Conservation (phyloP, 1,140 invertebrate genomes). For the Leguminivora glycinivorella region DNA sequence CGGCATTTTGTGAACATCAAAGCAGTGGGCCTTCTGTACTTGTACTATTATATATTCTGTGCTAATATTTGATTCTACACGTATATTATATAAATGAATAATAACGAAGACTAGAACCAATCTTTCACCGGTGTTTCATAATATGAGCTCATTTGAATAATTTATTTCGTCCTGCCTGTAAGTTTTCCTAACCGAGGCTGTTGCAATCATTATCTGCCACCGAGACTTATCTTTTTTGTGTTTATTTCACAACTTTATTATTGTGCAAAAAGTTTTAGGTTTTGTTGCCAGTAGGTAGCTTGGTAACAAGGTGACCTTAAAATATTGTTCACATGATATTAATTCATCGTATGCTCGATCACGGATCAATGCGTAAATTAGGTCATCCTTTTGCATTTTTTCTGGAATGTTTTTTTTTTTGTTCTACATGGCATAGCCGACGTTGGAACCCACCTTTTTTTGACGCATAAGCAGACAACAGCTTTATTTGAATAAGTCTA, state of each 20-base stretch:
- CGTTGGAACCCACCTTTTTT: no score
- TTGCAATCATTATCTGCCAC: not conserved
- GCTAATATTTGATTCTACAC: not conserved
- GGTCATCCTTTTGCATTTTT: no score
- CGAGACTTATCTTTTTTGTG: constrained; percentile 7
- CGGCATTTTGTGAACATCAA: no score
- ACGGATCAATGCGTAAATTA: no score
- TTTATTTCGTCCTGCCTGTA: not conserved
- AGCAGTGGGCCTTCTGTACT: no score
- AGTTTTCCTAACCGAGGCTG: not conserved
- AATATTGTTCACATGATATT: no score
- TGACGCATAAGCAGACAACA: no score
- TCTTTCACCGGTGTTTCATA: not conserved
- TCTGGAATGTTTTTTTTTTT: no score
- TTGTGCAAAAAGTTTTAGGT: constrained; percentile 5
- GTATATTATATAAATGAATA: not conserved
- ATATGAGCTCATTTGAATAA: not conserved
- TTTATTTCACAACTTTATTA: constrained; percentile 7
- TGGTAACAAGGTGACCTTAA: constrained; percentile 22
- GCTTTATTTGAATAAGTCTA: no score
- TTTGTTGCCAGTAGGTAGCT: not conserved
- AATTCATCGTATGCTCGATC: no score
- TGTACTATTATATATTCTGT: no score
- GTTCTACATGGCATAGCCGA: no score
- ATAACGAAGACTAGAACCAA: not conserved